phyloP scores from a whole-genome alignment of 2,888 invertebrate genomes.

The Meteorus colon region DNA sequence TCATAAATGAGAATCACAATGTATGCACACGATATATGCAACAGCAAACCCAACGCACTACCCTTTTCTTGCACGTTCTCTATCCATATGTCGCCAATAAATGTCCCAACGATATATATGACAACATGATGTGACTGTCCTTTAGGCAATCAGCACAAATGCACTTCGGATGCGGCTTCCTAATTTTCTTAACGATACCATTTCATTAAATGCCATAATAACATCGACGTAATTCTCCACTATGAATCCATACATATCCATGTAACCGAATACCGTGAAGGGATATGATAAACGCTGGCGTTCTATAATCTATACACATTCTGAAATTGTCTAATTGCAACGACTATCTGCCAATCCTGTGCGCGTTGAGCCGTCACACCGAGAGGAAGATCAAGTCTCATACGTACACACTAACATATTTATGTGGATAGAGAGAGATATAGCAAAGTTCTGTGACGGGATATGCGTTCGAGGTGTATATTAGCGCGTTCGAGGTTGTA shows the following conservation, averaged over 20 bases:
- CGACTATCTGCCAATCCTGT: conserved; percentile 44
- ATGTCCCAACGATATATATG: not conserved
- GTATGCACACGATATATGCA: not conserved
- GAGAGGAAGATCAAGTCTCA: not conserved
- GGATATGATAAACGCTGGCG: conserved; percentile 60
- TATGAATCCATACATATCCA: too few species aligned
- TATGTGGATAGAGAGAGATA: conserved; percentile 28
- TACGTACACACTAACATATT: conserved; percentile 26
- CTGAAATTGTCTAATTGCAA: conserved; percentile 19
- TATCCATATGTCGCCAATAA: conserved; percentile 38
- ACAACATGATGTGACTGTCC: not conserved
- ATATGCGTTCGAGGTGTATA: conserved; percentile 30
- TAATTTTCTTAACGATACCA: conserved; percentile 66
- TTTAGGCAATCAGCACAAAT: not conserved
- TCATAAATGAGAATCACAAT: not conserved
- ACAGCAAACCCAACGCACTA: not conserved
- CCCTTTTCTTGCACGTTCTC: conserved; percentile 31
- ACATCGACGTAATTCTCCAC: conserved; percentile 34
- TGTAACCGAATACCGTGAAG: conserved; percentile 57
- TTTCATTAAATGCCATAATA: conserved; percentile 70
- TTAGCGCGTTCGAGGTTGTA: conserved; percentile 49
- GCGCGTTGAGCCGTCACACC: conserved; percentile 32
- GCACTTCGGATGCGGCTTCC: conserved; percentile 55
- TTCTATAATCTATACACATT: conserved; percentile 57
- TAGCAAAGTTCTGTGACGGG: not conserved